Percentiles rank a stretch among this genome's conserved stretches.
Evolutionary conservation across 2,113 vertebrate genomes (phyloP).

Genomic region (Sander vitreus): DNA sequence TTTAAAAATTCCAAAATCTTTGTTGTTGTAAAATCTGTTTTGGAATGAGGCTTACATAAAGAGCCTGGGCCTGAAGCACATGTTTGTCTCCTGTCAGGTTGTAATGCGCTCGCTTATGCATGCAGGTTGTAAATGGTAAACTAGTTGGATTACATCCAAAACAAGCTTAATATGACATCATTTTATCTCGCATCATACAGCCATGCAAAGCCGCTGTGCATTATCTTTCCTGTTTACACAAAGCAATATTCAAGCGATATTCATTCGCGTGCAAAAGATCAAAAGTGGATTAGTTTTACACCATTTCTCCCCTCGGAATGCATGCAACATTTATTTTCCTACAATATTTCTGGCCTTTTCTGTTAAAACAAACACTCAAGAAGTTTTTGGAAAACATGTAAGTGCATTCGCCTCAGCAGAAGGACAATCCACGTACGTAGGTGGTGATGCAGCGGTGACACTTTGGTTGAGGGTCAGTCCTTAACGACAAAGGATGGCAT

Average conservation of each 20-base stretch:
- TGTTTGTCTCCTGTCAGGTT: conserved; percentile 60
- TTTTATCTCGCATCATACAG: conserved; percentile 23
- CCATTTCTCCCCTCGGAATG: not conserved
- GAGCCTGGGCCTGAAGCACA: conserved; percentile 23
- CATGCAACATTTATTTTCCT: not conserved
- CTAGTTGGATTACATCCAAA: conserved; percentile 54
- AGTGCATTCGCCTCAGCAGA: not conserved
- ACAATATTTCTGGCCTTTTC: not conserved
- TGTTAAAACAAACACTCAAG: not conserved
- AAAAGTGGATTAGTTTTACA: conserved; percentile 7
- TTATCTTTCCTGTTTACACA: conserved; percentile 20
- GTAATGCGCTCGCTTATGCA: conserved; percentile 10
- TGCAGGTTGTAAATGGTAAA: conserved; percentile 35
- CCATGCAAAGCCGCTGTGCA: conserved; percentile 9
- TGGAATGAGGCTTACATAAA: conserved; percentile 44
- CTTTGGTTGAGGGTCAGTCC: conserved; percentile 44
- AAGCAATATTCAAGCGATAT: not conserved
- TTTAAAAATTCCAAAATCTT: conserved; percentile 58
- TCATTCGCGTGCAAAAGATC: not conserved
- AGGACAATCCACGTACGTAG: conserved; percentile 14
- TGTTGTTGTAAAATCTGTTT: conserved; percentile 58
- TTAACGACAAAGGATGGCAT: conserved; percentile 70
- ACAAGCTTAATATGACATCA: conserved; percentile 34
- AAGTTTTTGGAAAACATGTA: conserved; percentile 12
- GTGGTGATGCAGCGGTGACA: conserved; percentile 36